Conservation (phyloP, 1,140 invertebrate species). For the Lycorma delicatula region DNA sequence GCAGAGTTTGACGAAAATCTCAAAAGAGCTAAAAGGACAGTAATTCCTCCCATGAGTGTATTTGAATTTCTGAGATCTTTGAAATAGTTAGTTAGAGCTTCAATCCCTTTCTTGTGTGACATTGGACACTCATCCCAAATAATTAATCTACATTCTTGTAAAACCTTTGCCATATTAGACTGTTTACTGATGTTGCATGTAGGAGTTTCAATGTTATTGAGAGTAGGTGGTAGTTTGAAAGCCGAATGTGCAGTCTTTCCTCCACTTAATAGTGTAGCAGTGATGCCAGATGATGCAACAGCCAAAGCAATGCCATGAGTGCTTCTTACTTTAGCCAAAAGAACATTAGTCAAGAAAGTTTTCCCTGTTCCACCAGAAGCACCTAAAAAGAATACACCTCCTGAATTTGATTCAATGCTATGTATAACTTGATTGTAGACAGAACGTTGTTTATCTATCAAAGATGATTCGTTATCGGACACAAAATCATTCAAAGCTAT, state of each 20-base stretch:
- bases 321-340: constrained; percentile 25
- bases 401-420: constrained; percentile 7
- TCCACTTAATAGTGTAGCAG: constrained; percentile 31
- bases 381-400: constrained; percentile 30
- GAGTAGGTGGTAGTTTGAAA: constrained; percentile 36
- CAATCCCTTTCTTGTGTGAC: too few relatives aligned
- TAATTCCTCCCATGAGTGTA: too few relatives aligned
- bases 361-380: constrained; percentile 31
- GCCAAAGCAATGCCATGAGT: constrained; percentile 29
- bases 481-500: background rate
- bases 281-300: constrained; percentile 39
- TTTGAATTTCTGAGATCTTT: too few relatives aligned
- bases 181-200: too few relatives aligned
- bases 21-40: background rate
- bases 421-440: background rate
- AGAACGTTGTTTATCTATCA: constrained; percentile 3
- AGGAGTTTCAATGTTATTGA: too few relatives aligned
- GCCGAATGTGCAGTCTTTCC: constrained; percentile 37
- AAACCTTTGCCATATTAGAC: too few relatives aligned
- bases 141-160: too few relatives aligned
- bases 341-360: constrained; percentile 25
- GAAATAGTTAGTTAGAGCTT: too few relatives aligned
- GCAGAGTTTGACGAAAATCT: background rate
- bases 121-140: too few relatives aligned
- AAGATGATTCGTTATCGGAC: background rate